Evolutionary conservation across 2,888 invertebrate genomes (phyloP).

Genomic region (Dioctria linearis): DNA sequence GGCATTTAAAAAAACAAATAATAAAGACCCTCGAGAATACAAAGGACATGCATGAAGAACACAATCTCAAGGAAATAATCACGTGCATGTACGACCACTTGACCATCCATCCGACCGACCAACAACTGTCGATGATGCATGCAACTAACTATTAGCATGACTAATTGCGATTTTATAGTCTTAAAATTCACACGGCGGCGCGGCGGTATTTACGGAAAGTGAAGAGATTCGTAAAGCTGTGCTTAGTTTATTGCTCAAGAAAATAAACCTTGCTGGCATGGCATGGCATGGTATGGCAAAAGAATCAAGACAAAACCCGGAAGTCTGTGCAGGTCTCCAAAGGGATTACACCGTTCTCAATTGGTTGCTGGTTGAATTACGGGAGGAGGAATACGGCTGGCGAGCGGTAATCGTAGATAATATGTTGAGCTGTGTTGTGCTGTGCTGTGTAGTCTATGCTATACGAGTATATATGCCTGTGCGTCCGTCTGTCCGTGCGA

Average conservation of each 20-base stretch:
- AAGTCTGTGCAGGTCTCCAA: constrained; percentile 17
- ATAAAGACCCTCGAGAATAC: too few species aligned
- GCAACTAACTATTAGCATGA: background rate
- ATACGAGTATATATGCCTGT: background rate
- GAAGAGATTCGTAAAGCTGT: constrained; percentile 4
- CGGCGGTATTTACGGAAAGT: constrained; percentile 24
- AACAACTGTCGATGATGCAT: too few species aligned
- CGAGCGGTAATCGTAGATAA: background rate
- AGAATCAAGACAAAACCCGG: constrained; percentile 30
- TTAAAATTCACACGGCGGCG: constrained; percentile 24
- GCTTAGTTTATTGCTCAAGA: constrained; percentile 2
- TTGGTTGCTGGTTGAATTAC: constrained; percentile 2
- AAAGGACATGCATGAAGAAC: too few species aligned
- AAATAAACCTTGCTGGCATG: constrained; percentile 23
- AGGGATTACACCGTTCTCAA: constrained; percentile 41
- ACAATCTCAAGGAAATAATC: too few species aligned
- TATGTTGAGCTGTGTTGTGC: background rate
- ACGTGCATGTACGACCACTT: too few species aligned
- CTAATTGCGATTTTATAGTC: constrained; percentile 36
- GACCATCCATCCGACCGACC: too few species aligned
- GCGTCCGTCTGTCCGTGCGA: background rate
- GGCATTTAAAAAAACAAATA: too few species aligned
- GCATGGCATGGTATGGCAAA: background rate
- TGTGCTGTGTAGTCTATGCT: too few species aligned
- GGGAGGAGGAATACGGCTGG: background rate